Percentiles rank a stretch among this genome's conserved stretches.
Conservation (phyloP, 2,888 invertebrate genomes). For the Clusia tigrina region DNA sequence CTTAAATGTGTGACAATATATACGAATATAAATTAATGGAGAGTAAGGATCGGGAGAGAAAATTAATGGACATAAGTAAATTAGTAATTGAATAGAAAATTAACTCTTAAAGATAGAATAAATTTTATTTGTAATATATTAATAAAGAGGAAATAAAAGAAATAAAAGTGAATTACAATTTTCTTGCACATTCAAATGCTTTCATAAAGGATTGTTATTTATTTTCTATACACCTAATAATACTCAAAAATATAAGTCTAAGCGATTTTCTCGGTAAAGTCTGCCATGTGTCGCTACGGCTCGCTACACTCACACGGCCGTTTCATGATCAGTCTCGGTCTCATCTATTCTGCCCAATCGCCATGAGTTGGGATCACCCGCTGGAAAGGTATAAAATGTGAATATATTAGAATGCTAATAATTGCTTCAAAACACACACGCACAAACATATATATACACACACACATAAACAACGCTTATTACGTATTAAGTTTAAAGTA, state of each 20-base stretch:
- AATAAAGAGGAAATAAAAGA: not conserved
- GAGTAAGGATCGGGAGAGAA: too few species aligned
- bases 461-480: too few species aligned
- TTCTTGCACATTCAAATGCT: not conserved
- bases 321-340: conserved; percentile 82
- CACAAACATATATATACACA: too few species aligned
- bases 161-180: not conserved
- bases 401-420: conserved; percentile 4
- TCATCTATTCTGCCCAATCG: conserved; percentile 82
- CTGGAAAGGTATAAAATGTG: conserved; percentile 58
- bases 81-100: too few species aligned
- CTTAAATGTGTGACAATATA: too few species aligned
- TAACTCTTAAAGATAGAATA: too few species aligned
- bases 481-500: too few species aligned
- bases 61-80: too few species aligned
- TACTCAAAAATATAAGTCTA: conserved; percentile 60
- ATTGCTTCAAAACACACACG: not conserved
- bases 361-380: conserved; percentile 82
- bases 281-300: conserved; percentile 17
- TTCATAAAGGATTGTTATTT: not conserved
- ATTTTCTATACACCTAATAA: conserved; percentile 53
- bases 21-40: too few species aligned
- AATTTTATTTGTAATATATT: too few species aligned
- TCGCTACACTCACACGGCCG: conserved; percentile 72
- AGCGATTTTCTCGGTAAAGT: conserved; percentile 35